Evolutionary conservation across 2,888 invertebrate genomes (phyloP).

Genomic region (Nesidiocoris tenuis): DNA sequence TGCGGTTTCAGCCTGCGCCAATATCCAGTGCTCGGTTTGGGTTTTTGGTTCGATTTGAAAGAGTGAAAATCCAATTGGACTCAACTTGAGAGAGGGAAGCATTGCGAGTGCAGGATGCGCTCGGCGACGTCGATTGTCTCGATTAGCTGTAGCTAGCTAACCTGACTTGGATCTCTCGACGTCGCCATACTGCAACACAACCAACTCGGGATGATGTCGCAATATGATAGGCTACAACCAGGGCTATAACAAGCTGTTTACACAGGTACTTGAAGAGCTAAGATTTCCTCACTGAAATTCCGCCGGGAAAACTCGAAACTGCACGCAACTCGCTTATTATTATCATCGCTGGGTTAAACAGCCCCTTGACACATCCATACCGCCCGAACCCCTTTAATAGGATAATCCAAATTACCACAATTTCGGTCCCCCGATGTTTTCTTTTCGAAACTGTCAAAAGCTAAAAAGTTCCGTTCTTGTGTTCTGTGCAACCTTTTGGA

Average conservation of each 20-base stretch:
- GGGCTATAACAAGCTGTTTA: constrained; percentile 80
- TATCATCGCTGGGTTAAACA: too few species aligned
- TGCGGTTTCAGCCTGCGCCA: too few species aligned
- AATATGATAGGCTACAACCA: constrained; percentile 76
- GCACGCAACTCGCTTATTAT: too few species aligned
- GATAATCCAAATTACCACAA: too few species aligned
- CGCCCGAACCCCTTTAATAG: too few species aligned
- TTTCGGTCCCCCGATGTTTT: too few species aligned
- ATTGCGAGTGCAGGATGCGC: background rate
- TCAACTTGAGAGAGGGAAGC: background rate
- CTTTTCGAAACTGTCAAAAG: too few species aligned
- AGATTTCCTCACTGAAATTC: background rate
- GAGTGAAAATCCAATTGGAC: background rate
- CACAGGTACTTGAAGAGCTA: constrained; percentile 63
- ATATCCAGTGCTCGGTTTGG: too few species aligned
- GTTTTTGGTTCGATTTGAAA: too few species aligned
- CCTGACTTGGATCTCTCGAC: constrained; percentile 10
- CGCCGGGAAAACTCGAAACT: background rate
- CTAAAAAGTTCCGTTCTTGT: too few species aligned
- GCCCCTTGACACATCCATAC: too few species aligned
- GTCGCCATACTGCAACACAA: constrained; percentile 43
- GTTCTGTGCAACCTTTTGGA: too few species aligned
- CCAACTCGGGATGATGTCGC: constrained; percentile 60
- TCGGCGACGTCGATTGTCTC: background rate
- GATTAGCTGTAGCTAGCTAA: constrained; percentile 15